Evolutionary conservation across 2,113 vertebrate genomes (phyloP).

Genomic region (Sinocyclocheilus grahami): DNA sequence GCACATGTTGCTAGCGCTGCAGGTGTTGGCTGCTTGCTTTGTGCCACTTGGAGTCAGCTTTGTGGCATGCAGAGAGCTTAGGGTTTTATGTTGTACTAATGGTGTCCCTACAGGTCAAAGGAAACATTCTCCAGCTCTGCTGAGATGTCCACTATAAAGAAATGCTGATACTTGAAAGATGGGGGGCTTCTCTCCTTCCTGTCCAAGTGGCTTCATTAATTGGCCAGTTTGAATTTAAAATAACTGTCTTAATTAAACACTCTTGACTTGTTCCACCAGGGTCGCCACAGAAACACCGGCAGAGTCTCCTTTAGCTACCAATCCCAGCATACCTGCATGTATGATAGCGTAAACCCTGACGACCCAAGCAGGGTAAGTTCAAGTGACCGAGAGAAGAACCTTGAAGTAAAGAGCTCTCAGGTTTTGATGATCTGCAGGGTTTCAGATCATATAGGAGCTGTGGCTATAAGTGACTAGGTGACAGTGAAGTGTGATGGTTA

Average conservation of each 20-base stretch:
- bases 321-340: conserved; percentile 6
- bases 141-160: conserved; percentile 37
- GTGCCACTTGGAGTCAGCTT: background rate
- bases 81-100: conserved; percentile 52
- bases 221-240: conserved; percentile 49
- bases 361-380: background rate
- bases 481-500: background rate
- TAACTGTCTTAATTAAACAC: conserved; percentile 48
- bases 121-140: conserved; percentile 41
- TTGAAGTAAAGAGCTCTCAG: background rate
- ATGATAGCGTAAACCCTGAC: background rate
- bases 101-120: conserved; percentile 54
- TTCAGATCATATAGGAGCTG: background rate
- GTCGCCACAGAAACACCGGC: background rate
- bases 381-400: background rate
- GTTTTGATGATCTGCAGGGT: background rate
- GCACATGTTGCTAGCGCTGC: background rate
- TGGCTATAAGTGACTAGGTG: background rate
- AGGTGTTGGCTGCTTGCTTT: conserved; percentile 19
- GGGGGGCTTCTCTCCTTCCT: conserved; percentile 41
- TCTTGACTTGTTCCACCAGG: conserved; percentile 39
- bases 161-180: conserved; percentile 21
- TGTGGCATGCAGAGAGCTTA: background rate
- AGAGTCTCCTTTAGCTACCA: background rate
- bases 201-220: conserved; percentile 42